Percentiles rank a stretch among this genome's conserved stretches.
phyloP scores from a whole-genome alignment of 2,797 vertebrate genomes.

The Anabas testudineus region DNA sequence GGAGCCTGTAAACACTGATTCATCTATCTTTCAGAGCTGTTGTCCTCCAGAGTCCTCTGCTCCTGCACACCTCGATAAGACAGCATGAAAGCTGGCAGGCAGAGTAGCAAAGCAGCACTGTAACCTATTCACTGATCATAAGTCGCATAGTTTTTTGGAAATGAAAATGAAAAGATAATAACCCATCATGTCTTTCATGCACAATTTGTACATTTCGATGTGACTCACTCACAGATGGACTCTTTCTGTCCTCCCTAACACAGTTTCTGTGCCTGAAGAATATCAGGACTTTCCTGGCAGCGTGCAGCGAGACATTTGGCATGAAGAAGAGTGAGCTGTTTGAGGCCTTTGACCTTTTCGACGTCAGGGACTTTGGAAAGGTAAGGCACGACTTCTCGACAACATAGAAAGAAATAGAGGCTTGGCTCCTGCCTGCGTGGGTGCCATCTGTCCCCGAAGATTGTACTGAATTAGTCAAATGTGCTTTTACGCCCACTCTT shows the following conservation, averaged over 20 bases:
- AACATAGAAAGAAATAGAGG: not conserved
- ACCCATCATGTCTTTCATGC: not conserved
- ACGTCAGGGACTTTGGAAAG: slow-evolving; percentile 98
- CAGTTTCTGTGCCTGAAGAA: slow-evolving; percentile 99
- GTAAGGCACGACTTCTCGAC: slow-evolving; percentile 76
- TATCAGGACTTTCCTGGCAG: slow-evolving; percentile 93
- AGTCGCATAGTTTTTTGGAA: not conserved
- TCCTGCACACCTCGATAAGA: slow-evolving; percentile 26
- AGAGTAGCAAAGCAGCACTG: slow-evolving; percentile 10
- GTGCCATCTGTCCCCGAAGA: slow-evolving; percentile 30
- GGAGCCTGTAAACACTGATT: slow-evolving; percentile 44
- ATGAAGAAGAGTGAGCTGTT: slow-evolving; percentile 98
- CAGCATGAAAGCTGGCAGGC: slow-evolving; percentile 16
- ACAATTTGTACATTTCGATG: not conserved
- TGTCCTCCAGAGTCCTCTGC: slow-evolving; percentile 30
- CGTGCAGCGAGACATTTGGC: slow-evolving; percentile 90
- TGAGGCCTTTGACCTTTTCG: slow-evolving; percentile 97
- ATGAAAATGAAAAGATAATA: slow-evolving; percentile 23
- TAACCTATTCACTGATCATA: not conserved
- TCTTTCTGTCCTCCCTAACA: slow-evolving; percentile 31
- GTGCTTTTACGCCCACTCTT: slow-evolving; percentile 11
- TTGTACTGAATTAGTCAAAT: slow-evolving; percentile 13
- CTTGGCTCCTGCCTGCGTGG: not conserved
- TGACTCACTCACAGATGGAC: slow-evolving; percentile 15
- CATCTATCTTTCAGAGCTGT: slow-evolving; percentile 49